phyloP scores from a whole-genome alignment of 2,797 vertebrate species.

The Diplodus sargus region DNA sequence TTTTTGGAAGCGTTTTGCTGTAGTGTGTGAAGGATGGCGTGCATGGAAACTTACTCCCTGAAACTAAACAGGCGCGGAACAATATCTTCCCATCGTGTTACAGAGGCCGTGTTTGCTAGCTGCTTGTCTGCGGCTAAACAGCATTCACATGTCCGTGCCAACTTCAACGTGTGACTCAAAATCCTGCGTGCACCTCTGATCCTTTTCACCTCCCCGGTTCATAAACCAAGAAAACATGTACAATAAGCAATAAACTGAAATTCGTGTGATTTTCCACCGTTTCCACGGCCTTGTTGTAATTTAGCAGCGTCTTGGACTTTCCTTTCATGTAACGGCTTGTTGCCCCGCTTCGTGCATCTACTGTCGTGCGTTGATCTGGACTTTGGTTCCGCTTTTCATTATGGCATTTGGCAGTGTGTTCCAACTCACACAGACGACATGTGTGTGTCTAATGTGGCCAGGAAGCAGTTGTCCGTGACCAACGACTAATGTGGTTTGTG shows the following conservation, averaged over 20 bases:
- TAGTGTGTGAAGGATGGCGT: not conserved
- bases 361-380: not conserved
- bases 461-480: slow-evolving; percentile 22
- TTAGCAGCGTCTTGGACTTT: not conserved
- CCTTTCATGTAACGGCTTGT: not conserved
- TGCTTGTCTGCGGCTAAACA: not conserved
- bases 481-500: slow-evolving; percentile 13
- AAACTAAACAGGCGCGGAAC: not conserved
- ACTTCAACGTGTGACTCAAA: not conserved
- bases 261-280: not conserved
- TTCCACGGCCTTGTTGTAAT: not conserved
- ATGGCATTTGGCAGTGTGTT: slow-evolving; percentile 1
- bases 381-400: not conserved
- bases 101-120: not conserved
- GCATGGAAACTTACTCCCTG: not conserved
- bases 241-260: not conserved
- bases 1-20: too few species aligned
- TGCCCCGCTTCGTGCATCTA: not conserved
- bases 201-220: not conserved
- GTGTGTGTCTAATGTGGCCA: slow-evolving; percentile 30
- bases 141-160: not conserved
- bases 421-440: slow-evolving; percentile 9
- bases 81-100: not conserved
- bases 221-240: not conserved
- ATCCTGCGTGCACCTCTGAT: not conserved